Base-by-base conservation (phyloP, 2,888 invertebrate species). In the Phengaris alcon region DNA sequence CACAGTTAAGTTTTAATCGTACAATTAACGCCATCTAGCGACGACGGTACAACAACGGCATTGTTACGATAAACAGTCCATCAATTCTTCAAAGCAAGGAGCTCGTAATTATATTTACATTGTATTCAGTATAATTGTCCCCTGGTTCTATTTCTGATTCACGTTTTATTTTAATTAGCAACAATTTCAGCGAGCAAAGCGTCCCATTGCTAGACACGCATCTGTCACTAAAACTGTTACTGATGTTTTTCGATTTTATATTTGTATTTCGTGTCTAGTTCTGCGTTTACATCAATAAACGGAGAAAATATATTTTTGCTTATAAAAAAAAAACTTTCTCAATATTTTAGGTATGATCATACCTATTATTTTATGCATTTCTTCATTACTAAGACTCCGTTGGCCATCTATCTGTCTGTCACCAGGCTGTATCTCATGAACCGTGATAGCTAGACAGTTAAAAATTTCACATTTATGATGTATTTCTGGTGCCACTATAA, bases 151-250 rank as follows among this genome's bases (percentile, higher is more conserved):
- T 44, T 7, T 2, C 10, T 13, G 48, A 6, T 48, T 48, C 48
- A 48, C 3, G 5, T 48, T 48, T 5, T 12, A 48, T 68, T 48
- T 48, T 48, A 72, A 64, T 75, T 75, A 70, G 52, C 76, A 79
- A 78, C 79, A 81, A 77, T 82, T 81, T 83, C 80, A 83, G 84
- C 83, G 79, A 44, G 73, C 76, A 76, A 77, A 44, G 78, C 80
- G 80, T 75, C 73, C n/a, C 82, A 80, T 81, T 68, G 83, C 83
- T 0, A 82, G 82, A 76, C 79, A 79, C 80, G 81, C 81, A 77
- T 74, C 55, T 74, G 76, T 46, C 78, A 81, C 83, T 82, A 79
- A 83, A 79, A 82, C 78, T 82, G 79, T 75, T 77, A 77, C 78
- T 77, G 78, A 80, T 72, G n/a, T 48, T 69, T 46, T 59, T 59